A percentile compares a stretch with the other conserved stretches of the same genome.
phyloP scores from a whole-genome alignment of 2,888 invertebrate genomes.

The Andrena camellia region DNA sequence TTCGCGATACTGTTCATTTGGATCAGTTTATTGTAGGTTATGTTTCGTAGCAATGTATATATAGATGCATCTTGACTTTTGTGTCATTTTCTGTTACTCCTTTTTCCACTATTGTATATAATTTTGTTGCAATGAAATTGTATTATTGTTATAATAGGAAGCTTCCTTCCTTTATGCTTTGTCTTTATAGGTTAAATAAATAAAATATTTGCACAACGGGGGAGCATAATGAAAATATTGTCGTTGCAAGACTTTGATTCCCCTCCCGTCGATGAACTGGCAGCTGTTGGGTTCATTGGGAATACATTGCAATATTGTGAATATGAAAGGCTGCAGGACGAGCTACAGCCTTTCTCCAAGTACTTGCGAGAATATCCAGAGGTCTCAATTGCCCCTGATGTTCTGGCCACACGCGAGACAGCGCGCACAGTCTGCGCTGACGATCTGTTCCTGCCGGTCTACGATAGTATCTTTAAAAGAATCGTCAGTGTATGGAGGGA shows the following conservation, averaged over 20 bases:
- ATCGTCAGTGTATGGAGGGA: conserved; percentile 92
- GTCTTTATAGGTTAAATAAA: conserved; percentile 46
- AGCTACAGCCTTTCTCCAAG: conserved; percentile 77
- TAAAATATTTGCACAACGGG: neutral
- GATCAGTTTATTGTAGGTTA: neutral
- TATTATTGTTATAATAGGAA: neutral
- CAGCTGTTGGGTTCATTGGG: conserved; percentile 74
- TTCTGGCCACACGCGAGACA: conserved; percentile 87
- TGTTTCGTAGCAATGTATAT: neutral
- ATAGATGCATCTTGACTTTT: neutral
- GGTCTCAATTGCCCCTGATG: conserved; percentile 89
- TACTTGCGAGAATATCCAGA: conserved; percentile 88
- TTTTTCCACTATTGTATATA: neutral
- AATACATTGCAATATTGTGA: conserved; percentile 71
- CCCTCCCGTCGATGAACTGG: conserved; percentile 66
- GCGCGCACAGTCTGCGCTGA: conserved; percentile 86
- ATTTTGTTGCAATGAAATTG: neutral
- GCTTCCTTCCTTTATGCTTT: neutral
- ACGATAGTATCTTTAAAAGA: conserved; percentile 91
- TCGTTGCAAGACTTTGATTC: conserved; percentile 78
- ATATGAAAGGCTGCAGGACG: conserved; percentile 75
- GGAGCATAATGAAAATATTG: conserved; percentile 77
- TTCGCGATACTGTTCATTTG: neutral
- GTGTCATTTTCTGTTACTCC: neutral
- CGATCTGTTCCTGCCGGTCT: conserved; percentile 88